phyloP scores from a whole-genome alignment of 2,797 vertebrate genomes.

The Paratrypauchen microcephalus region DNA sequence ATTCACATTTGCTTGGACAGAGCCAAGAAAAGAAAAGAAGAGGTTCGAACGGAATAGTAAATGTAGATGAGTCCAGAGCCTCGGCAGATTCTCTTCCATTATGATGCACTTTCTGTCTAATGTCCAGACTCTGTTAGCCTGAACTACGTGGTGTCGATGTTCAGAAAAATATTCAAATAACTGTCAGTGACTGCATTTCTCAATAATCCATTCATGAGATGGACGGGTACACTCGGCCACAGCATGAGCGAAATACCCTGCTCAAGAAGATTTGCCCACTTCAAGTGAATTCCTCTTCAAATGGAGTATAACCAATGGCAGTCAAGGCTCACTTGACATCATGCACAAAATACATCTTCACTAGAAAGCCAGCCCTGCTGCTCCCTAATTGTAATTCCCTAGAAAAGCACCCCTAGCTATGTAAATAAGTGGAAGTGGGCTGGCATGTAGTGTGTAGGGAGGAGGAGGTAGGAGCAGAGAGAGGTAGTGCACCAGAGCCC shows the following conservation, averaged over 20 bases:
- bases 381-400: slow-evolving; percentile 70
- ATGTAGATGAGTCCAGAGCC: slow-evolving; percentile 20
- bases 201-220: neutral
- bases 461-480: slow-evolving; percentile 18
- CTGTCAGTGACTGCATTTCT: neutral
- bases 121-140: slow-evolving; percentile 25
- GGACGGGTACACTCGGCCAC: slow-evolving; percentile 1
- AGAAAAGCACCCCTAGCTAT: slow-evolving; percentile 69
- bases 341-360: slow-evolving; percentile 44
- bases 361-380: slow-evolving; percentile 53
- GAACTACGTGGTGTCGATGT: slow-evolving; percentile 9
- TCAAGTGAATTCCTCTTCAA: slow-evolving; percentile 49
- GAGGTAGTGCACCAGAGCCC: slow-evolving; percentile 56
- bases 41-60: slow-evolving; percentile 38
- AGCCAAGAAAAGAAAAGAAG: slow-evolving; percentile 27
- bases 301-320: slow-evolving; percentile 46
- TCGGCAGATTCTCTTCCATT: slow-evolving; percentile 26
- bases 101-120: slow-evolving; percentile 38
- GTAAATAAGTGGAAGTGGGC: slow-evolving; percentile 68
- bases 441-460: slow-evolving; percentile 51
- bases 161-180: slow-evolving; percentile 1
- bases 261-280: slow-evolving; percentile 42
- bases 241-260: slow-evolving; percentile 21
- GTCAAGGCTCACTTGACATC: slow-evolving; percentile 62
- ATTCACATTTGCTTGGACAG: slow-evolving; percentile 2